Evolutionary conservation across 2,113 vertebrate genomes (phyloP).

Genomic region (Dasyurus viverrinus): DNA sequence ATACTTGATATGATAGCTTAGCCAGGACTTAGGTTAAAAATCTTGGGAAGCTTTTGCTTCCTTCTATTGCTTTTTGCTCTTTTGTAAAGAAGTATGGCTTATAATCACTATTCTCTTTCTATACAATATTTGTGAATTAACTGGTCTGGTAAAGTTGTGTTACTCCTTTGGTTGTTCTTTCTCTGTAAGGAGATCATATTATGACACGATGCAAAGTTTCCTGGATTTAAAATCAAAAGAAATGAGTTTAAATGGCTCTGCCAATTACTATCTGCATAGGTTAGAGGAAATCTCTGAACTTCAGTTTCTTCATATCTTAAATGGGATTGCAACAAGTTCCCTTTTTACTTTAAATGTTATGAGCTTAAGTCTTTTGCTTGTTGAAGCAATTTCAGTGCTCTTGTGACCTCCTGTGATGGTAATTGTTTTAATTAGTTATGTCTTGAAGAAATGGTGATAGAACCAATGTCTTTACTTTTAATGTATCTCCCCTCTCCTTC

Average conservation of each 20-base stretch:
- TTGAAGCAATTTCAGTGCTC: neutral
- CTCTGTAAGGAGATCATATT: neutral
- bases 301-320: neutral
- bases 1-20: neutral
- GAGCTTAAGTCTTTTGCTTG: neutral
- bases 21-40: neutral
- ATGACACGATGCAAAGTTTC: neutral
- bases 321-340: neutral
- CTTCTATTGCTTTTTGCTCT: neutral
- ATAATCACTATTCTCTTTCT: neutral
- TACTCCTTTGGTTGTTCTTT: neutral
- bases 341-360: neutral
- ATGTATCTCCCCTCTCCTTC: neutral
- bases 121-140: neutral
- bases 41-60: neutral
- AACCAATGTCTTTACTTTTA: neutral
- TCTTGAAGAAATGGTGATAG: neutral
- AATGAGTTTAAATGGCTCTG: neutral
- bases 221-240: neutral
- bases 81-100: neutral
- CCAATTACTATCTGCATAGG: neutral
- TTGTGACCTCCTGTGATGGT: neutral
- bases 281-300: neutral
- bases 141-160: neutral
- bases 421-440: neutral